Evolutionary conservation across 2,888 invertebrate genomes (phyloP).

Genomic region (Heliothis peltigera): DNA sequence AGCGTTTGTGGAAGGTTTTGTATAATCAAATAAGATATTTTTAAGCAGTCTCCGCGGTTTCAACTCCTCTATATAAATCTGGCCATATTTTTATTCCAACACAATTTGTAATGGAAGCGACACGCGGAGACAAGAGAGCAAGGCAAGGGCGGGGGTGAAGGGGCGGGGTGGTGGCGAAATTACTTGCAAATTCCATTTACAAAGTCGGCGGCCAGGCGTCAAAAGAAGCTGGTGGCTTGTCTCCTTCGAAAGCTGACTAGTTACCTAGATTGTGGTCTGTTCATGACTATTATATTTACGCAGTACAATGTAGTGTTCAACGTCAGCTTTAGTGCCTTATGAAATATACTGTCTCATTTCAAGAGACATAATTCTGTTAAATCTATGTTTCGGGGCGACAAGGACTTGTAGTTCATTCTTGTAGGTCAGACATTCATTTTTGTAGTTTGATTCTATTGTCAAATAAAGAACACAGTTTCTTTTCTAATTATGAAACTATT

Average conservation of each 20-base stretch:
- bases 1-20: too few species aligned
- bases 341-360: background rate
- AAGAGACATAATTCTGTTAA: slow-evolving; percentile 2
- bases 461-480: too few species aligned
- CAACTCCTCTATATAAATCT: slow-evolving; percentile 74
- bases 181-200: slow-evolving; percentile 90
- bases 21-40: too few species aligned
- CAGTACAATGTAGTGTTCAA: slow-evolving; percentile 4
- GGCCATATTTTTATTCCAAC: slow-evolving; percentile 88
- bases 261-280: slow-evolving; percentile 66
- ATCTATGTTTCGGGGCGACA: background rate
- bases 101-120: slow-evolving; percentile 90
- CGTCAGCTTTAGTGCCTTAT: slow-evolving; percentile 9
- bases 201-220: slow-evolving; percentile 83
- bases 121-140: slow-evolving; percentile 89
- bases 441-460: background rate
- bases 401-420: background rate
- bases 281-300: slow-evolving; percentile 41
- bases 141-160: slow-evolving; percentile 71
- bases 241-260: slow-evolving; percentile 57
- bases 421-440: background rate
- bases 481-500: too few species aligned
- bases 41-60: slow-evolving; percentile 7
- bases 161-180: slow-evolving; percentile 78
- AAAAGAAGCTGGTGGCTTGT: slow-evolving; percentile 78